Evolutionary conservation across 2,888 invertebrate species (phyloP).

Genomic region (Tachina fera): DNA sequence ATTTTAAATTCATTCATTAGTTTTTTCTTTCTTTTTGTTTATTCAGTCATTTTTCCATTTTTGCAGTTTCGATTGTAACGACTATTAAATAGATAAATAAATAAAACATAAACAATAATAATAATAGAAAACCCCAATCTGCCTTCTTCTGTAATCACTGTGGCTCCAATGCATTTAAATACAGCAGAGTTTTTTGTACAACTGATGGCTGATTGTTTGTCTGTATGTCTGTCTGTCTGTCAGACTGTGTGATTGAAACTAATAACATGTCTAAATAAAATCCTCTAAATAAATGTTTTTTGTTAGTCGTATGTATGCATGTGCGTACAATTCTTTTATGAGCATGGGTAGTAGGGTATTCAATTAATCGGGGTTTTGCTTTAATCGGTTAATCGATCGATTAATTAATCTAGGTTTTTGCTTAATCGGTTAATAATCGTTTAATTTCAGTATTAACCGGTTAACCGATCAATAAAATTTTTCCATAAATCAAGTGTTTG

Average conservation of each 20-base stretch:
- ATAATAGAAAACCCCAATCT: conserved; percentile 12
- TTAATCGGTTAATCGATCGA: too few relatives aligned
- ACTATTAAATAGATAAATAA: conserved; percentile 55
- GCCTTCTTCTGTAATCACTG: conserved; percentile 41
- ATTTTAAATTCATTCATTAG: conserved; percentile 48
- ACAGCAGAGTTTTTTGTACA: conserved; percentile 1
- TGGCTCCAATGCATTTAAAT: conserved; percentile 44
- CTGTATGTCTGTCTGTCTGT: conserved; percentile 7
- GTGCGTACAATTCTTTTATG: not conserved
- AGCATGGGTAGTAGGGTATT: conserved; percentile 44
- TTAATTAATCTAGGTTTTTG: too few relatives aligned
- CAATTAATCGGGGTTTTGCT: too few relatives aligned
- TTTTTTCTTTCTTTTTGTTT: conserved; percentile 15
- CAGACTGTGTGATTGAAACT: conserved; percentile 55
- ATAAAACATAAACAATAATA: conserved; percentile 4
- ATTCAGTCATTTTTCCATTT: not conserved
- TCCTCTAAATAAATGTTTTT: conserved; percentile 16
- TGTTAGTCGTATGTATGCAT: not conserved
- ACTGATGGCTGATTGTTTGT: conserved; percentile 9
- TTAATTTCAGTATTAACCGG: too few relatives aligned
- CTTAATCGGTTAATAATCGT: too few relatives aligned
- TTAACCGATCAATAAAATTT: too few relatives aligned
- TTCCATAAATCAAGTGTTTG: too few relatives aligned
- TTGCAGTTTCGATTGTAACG: conserved; percentile 46
- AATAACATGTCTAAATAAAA: conserved; percentile 63